Evolutionary conservation across 53 echinoderm and acorn worm genomes (phyloP).

Genomic region (Henricia sp.): DNA sequence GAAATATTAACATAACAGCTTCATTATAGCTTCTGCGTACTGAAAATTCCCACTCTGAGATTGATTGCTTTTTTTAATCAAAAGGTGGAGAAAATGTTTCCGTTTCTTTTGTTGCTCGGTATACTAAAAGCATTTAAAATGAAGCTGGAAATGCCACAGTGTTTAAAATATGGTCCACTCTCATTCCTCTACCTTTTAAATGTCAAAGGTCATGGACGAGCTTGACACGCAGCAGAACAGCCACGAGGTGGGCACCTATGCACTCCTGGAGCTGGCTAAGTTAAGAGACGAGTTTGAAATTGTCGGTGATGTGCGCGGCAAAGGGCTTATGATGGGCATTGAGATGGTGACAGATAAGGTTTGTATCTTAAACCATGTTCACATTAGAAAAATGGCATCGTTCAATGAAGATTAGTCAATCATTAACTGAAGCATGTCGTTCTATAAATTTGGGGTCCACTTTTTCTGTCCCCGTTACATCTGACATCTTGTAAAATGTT

Average conservation of each 20-base stretch:
- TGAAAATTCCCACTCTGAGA: not conserved
- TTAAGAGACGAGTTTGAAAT: conserved; percentile 92
- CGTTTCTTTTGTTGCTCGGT: not conserved
- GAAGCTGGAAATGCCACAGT: not conserved
- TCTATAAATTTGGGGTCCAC: too few species aligned
- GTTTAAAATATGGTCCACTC: not conserved
- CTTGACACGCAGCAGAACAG: conserved; percentile 73
- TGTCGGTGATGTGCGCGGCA: conserved; percentile 95
- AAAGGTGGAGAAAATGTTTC: too few species aligned
- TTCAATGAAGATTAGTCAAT: too few species aligned
- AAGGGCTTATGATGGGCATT: conserved; percentile 93
- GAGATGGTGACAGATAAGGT: conserved; percentile 98
- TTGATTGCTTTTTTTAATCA: too few species aligned
- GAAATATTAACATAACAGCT: too few species aligned
- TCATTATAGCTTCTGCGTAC: not conserved
- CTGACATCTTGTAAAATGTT: too few species aligned
- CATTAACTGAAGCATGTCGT: too few species aligned
- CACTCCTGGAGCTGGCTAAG: conserved; percentile 87
- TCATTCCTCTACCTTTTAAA: not conserved
- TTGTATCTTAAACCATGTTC: not conserved
- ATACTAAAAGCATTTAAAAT: not conserved
- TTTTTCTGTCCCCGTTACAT: too few species aligned
- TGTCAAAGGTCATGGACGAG: conserved; percentile 89
- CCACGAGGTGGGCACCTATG: conserved; percentile 81
- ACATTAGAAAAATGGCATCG: too few species aligned